Evolutionary conservation across 2,113 vertebrate species (phyloP).

Genomic region (Onychorhynchus coronatus): DNA sequence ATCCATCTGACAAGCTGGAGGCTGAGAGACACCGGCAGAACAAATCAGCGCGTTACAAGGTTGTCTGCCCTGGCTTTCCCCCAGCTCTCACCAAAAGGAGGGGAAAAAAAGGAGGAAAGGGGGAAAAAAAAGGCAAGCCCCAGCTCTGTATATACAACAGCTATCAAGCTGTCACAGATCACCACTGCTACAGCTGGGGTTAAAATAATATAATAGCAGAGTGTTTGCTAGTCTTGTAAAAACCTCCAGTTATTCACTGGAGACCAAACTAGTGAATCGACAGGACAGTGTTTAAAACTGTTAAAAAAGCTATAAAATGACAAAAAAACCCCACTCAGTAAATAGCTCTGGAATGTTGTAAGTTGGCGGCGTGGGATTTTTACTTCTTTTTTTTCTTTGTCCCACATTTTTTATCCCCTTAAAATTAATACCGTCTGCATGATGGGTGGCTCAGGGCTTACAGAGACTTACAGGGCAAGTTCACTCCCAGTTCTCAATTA

Average conservation of each 20-base stretch:
- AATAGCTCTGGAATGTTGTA: conserved; percentile 3
- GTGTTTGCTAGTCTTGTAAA: conserved; percentile 26
- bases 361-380: not conserved
- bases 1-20: not conserved
- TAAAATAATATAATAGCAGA: not conserved
- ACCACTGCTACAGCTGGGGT: not conserved
- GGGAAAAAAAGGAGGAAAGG: too few relatives aligned
- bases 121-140: not conserved
- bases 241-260: not conserved
- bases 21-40: not conserved
- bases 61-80: not conserved
- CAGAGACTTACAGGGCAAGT: not conserved
- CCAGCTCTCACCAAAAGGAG: not conserved
- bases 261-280: conserved; percentile 6
- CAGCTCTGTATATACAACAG: not conserved
- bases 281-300: not conserved
- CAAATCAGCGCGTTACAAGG: not conserved
- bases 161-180: not conserved
- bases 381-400: not conserved
- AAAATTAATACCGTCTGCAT: not conserved
- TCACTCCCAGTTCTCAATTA: not conserved
- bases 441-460: not conserved
- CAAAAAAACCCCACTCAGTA: not conserved
- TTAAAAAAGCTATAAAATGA: not conserved
- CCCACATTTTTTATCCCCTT: conserved; percentile 18